Evolutionary conservation across 2,888 invertebrate species (phyloP), one percentile per base, ranked within the genome.

Genomic region (Eupithecia insigniata): DNA sequence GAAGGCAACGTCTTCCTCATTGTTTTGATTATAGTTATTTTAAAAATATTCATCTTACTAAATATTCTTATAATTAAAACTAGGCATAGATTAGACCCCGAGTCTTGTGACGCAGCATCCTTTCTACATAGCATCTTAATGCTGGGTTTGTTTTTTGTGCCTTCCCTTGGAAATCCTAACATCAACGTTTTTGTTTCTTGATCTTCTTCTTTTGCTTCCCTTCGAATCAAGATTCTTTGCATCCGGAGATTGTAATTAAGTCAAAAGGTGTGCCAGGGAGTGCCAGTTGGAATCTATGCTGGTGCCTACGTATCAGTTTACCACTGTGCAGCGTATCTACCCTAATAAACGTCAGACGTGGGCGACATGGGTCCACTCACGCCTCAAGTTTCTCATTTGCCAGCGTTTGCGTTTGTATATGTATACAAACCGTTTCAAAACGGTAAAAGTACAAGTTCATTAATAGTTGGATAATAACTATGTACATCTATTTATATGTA

Each of bases 281-380:
- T n/a, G n/a, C 46, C 22, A 10, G 6, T 36, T 32, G 61, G 34
- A 69, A 60, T 64, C 22, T 22, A 36, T 14, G 88, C 85, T 86
- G 85, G 88, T n/a, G n/a, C n/a, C n/a, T 84, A 87, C 85, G 60
- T 60, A 91, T 92, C 87, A 84, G 89, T 88, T 92, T 88, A 88
- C 90, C 80, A 80, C 82, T 78, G 82, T 85, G 73, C 73, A 85
- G 85, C 84, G 83, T 85, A 91, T 92, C 18, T 36, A 62, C 64
- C 92, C 92, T 90, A 90, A 92, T 92, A 92, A 92, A 92, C 89
- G 92, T 92, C 92, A 92, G 85, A 86, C 81, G 83, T 84, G 80
- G 79, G 79, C 84, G 89, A 92, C 92, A 83, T 83, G 91, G 90
- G 92, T 90, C 80, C 85, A 86, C 79, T 78, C 90, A 83, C 84